Evolutionary conservation across 2,888 invertebrate species (phyloP), one percentile per base, ranked within the genome.

Genomic region (Lasioglossum calceatum): DNA sequence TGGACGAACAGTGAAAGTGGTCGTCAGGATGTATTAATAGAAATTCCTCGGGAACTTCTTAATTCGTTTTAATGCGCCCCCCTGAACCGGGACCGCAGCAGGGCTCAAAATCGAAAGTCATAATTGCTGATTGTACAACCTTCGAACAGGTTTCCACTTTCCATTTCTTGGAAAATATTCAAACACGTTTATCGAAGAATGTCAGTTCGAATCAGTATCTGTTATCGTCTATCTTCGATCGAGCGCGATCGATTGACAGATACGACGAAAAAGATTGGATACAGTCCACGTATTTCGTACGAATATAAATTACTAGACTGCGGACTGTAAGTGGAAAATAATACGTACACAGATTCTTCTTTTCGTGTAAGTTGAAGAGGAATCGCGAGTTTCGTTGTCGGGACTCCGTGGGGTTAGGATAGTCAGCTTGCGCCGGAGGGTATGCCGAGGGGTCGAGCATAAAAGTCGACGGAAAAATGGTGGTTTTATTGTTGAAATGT

Each of bases 401-500:
- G 10, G 8, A 54, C 27, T 14, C 27, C 4, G 61, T 1, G 61
- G 27, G 27, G 1, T 8, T 14, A 27, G 12, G 14, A 14, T 27
- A 27, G n/a, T 61, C 16, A 61, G 23, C 27, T 61, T 61, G 14
- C 32, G 7, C 32, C 32, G 32, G 19, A 36, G 32, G 36, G 36
- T 36, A 36, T 36, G 36, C 12, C 39, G 39, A 54, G 50, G 50
- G n/a, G 1, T 19, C 42, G 27, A 39, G 73, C 50, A 27, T 67
- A 36, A 67, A 67, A 32, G 67, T 67, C 19, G 5, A 71, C 19
- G 39, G 23, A 74, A 27, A 82, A 74, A 4, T 54, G 47, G 14
- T 54, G 47, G n/a, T 19, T 32, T 85, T 67, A 64, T 79, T 44
- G 76, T 54, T 44, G 27, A 79, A 64, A 85, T 84, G 72, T 67